Percentiles rank a stretch among this genome's conserved stretches.
phyloP scores from a whole-genome alignment of 2,113 vertebrate genomes.

The Cyanoramphus novaezelandiae region DNA sequence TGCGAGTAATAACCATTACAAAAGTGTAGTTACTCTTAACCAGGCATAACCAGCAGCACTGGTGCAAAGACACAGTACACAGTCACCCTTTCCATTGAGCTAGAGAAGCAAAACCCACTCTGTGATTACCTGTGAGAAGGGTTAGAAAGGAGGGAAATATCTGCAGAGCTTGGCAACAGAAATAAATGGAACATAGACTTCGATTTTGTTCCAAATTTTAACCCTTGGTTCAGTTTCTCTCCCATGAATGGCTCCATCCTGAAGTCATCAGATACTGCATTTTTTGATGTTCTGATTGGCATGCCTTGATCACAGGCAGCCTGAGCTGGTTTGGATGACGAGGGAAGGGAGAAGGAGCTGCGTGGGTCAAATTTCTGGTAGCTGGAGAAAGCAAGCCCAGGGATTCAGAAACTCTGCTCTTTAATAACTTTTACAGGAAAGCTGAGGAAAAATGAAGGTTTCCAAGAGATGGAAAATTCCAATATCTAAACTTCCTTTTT shows the following conservation, averaged over 20 bases:
- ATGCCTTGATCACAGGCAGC: not conserved
- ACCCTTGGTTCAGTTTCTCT: rapidly evolving
- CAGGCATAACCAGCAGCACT: not conserved
- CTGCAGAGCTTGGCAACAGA: not conserved
- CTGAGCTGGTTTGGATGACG: not conserved
- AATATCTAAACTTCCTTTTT: not conserved
- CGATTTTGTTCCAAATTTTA: not conserved
- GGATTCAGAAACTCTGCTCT: not conserved
- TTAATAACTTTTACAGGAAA: not conserved
- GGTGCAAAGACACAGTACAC: not conserved
- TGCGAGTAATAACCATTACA: not conserved
- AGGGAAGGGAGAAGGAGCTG: not conserved
- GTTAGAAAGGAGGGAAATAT: not conserved
- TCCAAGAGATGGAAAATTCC: not conserved
- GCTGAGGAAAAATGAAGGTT: not conserved
- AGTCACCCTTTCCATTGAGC: not conserved
- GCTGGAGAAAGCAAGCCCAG: not conserved
- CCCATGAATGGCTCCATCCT: not conserved
- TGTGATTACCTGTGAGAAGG: not conserved
- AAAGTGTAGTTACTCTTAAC: not conserved
- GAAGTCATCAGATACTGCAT: not conserved
- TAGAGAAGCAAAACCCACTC: not conserved
- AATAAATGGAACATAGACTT: not conserved
- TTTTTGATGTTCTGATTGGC: not conserved
- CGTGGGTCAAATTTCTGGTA: not conserved